Percentiles rank a stretch among this genome's conserved stretches.
phyloP scores from a whole-genome alignment of 2,888 invertebrate genomes.

The Stenchaetothrips biformis region DNA sequence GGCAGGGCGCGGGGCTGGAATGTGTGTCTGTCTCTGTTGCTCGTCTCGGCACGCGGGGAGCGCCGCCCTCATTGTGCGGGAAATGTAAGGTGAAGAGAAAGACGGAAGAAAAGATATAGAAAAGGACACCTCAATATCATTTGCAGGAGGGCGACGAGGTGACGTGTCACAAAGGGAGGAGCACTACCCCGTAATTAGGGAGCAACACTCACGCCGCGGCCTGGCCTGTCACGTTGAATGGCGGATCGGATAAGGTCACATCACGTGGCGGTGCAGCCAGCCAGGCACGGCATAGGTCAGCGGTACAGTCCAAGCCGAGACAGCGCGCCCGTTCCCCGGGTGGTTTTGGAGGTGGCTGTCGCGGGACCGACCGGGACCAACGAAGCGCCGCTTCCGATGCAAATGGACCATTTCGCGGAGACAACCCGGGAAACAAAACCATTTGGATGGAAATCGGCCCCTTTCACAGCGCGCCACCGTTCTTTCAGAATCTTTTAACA shows the following conservation, averaged over 20 bases:
- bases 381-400: neutral
- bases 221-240: neutral
- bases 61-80: too few species aligned
- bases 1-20: neutral
- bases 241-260: conserved; percentile 4
- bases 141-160: too few species aligned
- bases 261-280: too few species aligned
- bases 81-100: too few species aligned
- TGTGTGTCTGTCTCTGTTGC: neutral
- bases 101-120: too few species aligned
- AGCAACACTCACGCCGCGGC: neutral
- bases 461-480: neutral
- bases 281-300: too few species aligned
- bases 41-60: too few species aligned
- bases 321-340: too few species aligned
- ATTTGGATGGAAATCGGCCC: conserved; percentile 16
- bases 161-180: too few species aligned
- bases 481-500: conserved; percentile 1
- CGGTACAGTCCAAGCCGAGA: too few species aligned
- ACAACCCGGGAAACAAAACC: conserved; percentile 15
- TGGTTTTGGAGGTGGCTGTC: neutral
- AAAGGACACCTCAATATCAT: too few species aligned
- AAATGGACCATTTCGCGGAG: conserved; percentile 20
- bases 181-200: too few species aligned
- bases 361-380: neutral